These are phyloP conservation scores for Tor tambroides DNA, from an alignment of 2,113 vertebrate genomes.

Conservation along the genomic window DNA sequence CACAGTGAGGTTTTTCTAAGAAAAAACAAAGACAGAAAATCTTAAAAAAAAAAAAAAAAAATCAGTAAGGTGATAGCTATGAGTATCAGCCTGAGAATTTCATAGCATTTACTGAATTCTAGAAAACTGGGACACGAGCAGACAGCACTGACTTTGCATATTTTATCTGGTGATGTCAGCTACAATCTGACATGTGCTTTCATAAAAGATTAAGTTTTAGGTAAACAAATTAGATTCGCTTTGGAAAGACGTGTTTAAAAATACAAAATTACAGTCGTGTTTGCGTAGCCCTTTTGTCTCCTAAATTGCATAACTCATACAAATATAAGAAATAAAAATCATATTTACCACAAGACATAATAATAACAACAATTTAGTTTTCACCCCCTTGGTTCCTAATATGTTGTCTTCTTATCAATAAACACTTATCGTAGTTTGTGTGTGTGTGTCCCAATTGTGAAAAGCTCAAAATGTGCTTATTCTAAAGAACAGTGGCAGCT, in stretches of 20 bases:
- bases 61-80: neutral
- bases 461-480: neutral
- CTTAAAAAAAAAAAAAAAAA: neutral
- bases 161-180: neutral
- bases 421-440: neutral
- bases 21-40: neutral
- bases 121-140: neutral
- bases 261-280: neutral
- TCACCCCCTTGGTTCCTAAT: neutral
- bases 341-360: neutral
- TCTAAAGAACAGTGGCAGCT: neutral
- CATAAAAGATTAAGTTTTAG: neutral
- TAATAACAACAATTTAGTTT: neutral
- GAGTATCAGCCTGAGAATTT: constrained; percentile 12
- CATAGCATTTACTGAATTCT: neutral
- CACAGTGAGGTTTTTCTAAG: neutral
- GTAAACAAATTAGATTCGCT: neutral
- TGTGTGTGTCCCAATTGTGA: neutral
- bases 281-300: neutral
- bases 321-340: neutral
- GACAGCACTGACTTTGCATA: neutral
- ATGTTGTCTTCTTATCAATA: neutral
- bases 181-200: neutral
- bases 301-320: neutral
- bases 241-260: neutral